phyloP scores from a whole-genome alignment of 2,888 invertebrate species.

The Parnassius orleans region DNA sequence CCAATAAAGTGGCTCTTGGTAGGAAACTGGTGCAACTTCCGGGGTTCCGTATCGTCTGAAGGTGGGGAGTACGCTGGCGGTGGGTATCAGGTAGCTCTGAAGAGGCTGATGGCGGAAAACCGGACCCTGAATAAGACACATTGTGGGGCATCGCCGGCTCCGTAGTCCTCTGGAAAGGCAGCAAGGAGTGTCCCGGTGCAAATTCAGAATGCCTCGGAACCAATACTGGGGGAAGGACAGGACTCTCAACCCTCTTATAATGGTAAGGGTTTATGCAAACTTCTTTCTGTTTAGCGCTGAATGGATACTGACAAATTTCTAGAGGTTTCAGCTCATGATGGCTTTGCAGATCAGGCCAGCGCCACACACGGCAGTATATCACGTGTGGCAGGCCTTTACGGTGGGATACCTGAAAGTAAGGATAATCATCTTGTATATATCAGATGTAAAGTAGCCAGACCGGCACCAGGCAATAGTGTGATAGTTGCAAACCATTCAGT shows the following conservation, averaged over 20 bases:
- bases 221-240: slow-evolving; percentile 97
- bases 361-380: slow-evolving; percentile 99
- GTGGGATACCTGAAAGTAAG: slow-evolving; percentile 91
- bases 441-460: no score
- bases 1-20: slow-evolving; percentile 97
- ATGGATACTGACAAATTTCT: slow-evolving; percentile 97
- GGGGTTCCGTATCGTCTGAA: slow-evolving; percentile 87
- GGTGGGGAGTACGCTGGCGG: slow-evolving; percentile 97
- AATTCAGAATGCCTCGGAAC: slow-evolving; percentile 99
- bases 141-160: slow-evolving; percentile 98
- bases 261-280: slow-evolving; percentile 99
- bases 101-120: slow-evolving; percentile 89
- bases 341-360: slow-evolving; percentile 99
- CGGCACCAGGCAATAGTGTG: no score
- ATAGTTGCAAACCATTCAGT: no score
- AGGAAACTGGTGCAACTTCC: slow-evolving; percentile 93
- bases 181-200: slow-evolving; percentile 92
- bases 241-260: slow-evolving; percentile 98
- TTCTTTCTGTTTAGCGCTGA: slow-evolving; percentile 98
- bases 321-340: slow-evolving; percentile 98
- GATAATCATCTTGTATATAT: neutral
- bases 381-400: slow-evolving; percentile 99
- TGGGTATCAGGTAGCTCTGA: slow-evolving; percentile 92
- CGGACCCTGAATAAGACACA: slow-evolving; percentile 91
- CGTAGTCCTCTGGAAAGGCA: slow-evolving; percentile 89